Evolutionary conservation across 1,140 invertebrate genomes (phyloP).

Genomic region (Papilio dardanus): DNA sequence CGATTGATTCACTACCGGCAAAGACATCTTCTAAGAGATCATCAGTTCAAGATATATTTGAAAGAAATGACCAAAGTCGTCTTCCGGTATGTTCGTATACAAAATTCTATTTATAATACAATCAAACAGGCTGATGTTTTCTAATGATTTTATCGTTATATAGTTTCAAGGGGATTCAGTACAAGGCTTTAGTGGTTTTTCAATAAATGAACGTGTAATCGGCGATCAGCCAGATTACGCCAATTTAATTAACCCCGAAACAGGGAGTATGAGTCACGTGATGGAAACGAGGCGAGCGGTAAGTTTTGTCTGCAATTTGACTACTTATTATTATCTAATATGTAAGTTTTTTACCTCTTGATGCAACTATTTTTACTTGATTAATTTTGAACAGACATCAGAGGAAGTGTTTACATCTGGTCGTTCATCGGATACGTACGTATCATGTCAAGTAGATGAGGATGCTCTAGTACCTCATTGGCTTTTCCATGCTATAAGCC

Average conservation of each 20-base stretch:
- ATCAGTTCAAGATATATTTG: constrained; percentile 63
- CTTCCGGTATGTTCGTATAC: constrained; percentile 42
- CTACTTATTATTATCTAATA: too few relatives aligned
- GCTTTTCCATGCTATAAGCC: constrained; percentile 68
- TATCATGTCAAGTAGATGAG: constrained; percentile 66
- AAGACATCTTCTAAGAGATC: constrained; percentile 45
- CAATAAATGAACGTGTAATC: constrained; percentile 54
- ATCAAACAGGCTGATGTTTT: background rate
- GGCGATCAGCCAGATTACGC: constrained; percentile 61
- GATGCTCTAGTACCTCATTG: constrained; percentile 68
- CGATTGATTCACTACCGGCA: constrained; percentile 38
- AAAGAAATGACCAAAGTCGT: constrained; percentile 55
- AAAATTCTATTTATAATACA: background rate
- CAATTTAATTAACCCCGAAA: constrained; percentile 65
- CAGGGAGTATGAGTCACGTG: constrained; percentile 54
- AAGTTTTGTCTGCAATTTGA: constrained; percentile 36
- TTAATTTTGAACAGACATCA: constrained; percentile 56
- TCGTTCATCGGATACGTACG: constrained; percentile 67
- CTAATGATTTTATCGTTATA: background rate
- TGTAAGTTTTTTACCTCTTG: too few relatives aligned
- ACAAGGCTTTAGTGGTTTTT: constrained; percentile 71
- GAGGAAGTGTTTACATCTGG: constrained; percentile 71
- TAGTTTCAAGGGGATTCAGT: constrained; percentile 36
- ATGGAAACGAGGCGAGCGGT: constrained; percentile 59
- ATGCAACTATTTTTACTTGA: too few relatives aligned